phyloP scores from a whole-genome alignment of 2,113 vertebrate genomes.

The Brachyhypopomus occidentalis region DNA sequence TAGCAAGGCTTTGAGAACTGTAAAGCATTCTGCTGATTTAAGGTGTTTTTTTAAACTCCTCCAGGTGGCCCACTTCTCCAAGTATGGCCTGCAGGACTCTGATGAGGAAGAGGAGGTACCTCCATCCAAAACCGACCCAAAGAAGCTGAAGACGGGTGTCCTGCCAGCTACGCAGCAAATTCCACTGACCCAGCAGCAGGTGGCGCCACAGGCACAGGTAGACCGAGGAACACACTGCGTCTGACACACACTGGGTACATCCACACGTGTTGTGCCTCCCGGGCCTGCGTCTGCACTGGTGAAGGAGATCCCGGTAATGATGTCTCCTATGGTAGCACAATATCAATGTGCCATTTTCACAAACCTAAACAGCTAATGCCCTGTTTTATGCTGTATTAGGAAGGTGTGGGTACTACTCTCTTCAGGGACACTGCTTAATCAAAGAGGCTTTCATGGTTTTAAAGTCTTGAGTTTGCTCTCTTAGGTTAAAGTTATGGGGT shows the following conservation, averaged over 20 bases:
- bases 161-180: constrained; percentile 60
- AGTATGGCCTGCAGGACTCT: constrained; percentile 92
- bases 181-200: constrained; percentile 74
- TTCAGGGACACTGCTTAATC: neutral
- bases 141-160: constrained; percentile 85
- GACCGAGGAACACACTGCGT: constrained; percentile 59
- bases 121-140: constrained; percentile 78
- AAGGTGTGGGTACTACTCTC: neutral
- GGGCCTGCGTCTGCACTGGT: constrained; percentile 19
- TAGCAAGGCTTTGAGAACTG: too few species aligned
- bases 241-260: constrained; percentile 49
- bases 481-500: neutral
- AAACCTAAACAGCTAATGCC: neutral
- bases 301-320: constrained; percentile 11
- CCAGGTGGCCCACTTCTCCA: constrained; percentile 95
- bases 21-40: too few species aligned
- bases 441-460: neutral
- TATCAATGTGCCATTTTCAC: neutral
- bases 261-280: constrained; percentile 19
- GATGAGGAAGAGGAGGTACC: constrained; percentile 90
- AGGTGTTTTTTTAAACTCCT: rapidly evolving
- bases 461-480: neutral
- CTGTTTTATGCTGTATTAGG: neutral
- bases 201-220: constrained; percentile 86
- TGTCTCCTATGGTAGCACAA: neutral